Evolutionary conservation across 2,888 invertebrate species (phyloP), one percentile per base, ranked within the genome.

Genomic region (Amphipyra tragopoginis): DNA sequence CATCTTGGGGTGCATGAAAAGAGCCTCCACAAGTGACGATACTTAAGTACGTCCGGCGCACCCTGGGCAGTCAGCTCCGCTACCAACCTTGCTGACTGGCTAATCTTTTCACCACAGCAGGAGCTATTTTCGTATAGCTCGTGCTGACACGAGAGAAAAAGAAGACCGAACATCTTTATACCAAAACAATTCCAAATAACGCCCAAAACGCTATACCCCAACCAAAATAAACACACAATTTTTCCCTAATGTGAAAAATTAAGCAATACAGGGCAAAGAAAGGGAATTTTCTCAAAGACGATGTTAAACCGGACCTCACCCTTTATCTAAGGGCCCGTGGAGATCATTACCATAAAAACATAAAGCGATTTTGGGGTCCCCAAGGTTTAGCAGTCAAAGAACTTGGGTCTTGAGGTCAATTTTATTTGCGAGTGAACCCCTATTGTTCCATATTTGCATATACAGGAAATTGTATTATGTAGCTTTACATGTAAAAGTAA

Each of bases 291-390:
- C 38, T 59, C 44, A 63, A 72, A 63, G 63, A 58, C 60, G 47
- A 60, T 56, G 73, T 65, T 53, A 63, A 62, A 56, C 55, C 29
- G 60, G 52, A 51, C 64, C 38, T 56, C n/a, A 56, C 65, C 79
- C 74, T 72, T 77, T 69, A 72, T 61, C 36, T 68, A 59, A 77
- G 50, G 80, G 48, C 47, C 50, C 48, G 39, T 65, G 34, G 47
- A 58, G 51, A 65, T 77, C 59, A 77, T 77, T 77, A 77, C 54
- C 71, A 77, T 80, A 77, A 64, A 77, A 72, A 56, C 66, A 72
- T 79, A 72, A 73, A 80, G 61, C 64, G 57, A 77, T 77, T 70
- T 73, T 48, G 58, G 80, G 77, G 54, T 63, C 70, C 47, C 48
- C 49, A 45, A 44, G 63, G 65, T 50, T 59, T 51, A 55, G 39